Evolutionary conservation across 2,888 invertebrate genomes (phyloP), one percentile per base, ranked within the genome.

Genomic region (Diadromus collaris): DNA sequence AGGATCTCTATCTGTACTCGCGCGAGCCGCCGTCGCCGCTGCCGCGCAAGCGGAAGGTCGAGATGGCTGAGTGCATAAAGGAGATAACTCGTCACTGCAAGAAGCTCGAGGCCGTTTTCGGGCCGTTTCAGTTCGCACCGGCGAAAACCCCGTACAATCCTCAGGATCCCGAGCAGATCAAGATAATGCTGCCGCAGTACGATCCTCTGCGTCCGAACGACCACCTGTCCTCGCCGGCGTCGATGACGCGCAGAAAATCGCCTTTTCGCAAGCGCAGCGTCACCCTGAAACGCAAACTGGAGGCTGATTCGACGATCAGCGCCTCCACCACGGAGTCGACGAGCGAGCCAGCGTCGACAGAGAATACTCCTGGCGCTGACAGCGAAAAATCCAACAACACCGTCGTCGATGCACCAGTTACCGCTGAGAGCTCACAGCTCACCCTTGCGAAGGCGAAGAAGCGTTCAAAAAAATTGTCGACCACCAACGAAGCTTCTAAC

Each of bases 1-100:
- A 95, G 83, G 96, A 97, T 89, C 96, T 97, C 87, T 97, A 94
- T 89, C 92, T 98, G 4, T 96, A 96, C 89, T 97, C 96, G 0
- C 93, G 95, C 85, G 95, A 91, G 0, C 90, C 90, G 0, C 90
- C 90, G 2, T 85, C 86, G 2, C 85, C 87, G 0, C 78, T 88
- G 3, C 88, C 90, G 0, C 88, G 88, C 2, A 90, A 90, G 51
- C 85, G 89, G 21, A 89, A 88, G 56, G 61, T 85, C 24, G 90
- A 90, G 38, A 87, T 91, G 87, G 89, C 88, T 24, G 86, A 88
- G 19, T 90, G 90, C 32, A 86, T 90, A 1, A 84, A 82, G 27
- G 90, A 91, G 74, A 88, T 90, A 34, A 88, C 87, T 27, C 88
- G 88, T 0, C 90, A 91, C 38, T 88, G 88, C 71, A 84, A 85